Evolutionary conservation across 2,888 invertebrate genomes (phyloP).

Genomic region (Crocallis elinguaria): DNA sequence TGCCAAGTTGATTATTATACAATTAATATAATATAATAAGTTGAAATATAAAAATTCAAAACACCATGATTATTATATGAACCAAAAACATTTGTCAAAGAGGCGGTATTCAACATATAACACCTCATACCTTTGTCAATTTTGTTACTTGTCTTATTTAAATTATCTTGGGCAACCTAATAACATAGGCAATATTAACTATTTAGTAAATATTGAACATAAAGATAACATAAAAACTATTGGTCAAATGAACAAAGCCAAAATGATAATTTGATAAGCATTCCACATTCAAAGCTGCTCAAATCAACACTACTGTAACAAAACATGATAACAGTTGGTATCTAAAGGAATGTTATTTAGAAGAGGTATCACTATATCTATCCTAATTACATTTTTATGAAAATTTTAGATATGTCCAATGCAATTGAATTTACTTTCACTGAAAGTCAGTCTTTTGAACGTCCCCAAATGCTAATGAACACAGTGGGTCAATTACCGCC

Average conservation of each 20-base stretch:
- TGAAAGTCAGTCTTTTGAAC: constrained; percentile 64
- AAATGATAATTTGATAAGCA: constrained; percentile 19
- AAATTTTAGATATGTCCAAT: constrained; percentile 54
- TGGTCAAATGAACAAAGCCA: constrained; percentile 20
- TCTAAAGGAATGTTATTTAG: constrained; percentile 50
- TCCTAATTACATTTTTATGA: constrained; percentile 17
- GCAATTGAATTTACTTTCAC: constrained; percentile 42
- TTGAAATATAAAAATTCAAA: constrained; percentile 2
- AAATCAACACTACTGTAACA: constrained; percentile 5
- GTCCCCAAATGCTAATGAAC: constrained; percentile 56
- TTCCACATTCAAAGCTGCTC: constrained; percentile 1
- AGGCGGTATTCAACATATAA: not conserved
- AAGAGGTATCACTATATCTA: constrained; percentile 4
- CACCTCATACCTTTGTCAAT: not conserved
- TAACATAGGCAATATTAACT: no score
- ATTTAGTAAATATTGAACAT: constrained; percentile 3
- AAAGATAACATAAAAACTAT: constrained; percentile 4
- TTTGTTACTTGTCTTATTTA: not conserved
- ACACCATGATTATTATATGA: not conserved
- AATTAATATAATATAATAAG: not conserved
- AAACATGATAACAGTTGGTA: constrained; percentile 25
- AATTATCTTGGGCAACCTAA: no score
- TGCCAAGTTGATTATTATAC: not conserved
- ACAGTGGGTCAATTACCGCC: constrained; percentile 38
- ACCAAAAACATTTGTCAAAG: not conserved